Conservation (phyloP, 2,113 vertebrate genomes). For the Salminus brasiliensis region DNA sequence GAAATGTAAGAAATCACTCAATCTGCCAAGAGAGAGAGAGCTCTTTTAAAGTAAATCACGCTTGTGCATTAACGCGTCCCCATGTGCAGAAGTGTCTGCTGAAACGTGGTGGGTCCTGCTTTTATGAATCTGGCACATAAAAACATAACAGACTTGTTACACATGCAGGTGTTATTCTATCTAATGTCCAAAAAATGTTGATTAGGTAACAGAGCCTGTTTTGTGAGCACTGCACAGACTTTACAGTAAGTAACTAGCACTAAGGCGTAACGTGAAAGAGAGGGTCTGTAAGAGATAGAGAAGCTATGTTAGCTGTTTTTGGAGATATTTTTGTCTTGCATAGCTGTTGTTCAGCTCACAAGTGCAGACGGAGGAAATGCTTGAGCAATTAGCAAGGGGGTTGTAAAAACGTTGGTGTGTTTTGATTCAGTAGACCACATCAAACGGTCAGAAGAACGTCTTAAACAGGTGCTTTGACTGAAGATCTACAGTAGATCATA, state of each 20-base stretch:
- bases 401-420: constrained; percentile 19
- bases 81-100: constrained; percentile 6
- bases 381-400: constrained; percentile 29
- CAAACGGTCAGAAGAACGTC: constrained; percentile 35
- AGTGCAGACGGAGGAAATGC: constrained; percentile 30
- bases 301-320: constrained; percentile 12
- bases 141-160: constrained; percentile 39
- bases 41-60: constrained; percentile 30
- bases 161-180: constrained; percentile 55
- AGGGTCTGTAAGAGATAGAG: constrained; percentile 3
- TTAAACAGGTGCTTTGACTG: constrained; percentile 38
- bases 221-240: neutral
- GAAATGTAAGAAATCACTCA: constrained; percentile 29
- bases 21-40: constrained; percentile 37
- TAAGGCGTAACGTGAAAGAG: constrained; percentile 5
- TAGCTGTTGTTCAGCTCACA: constrained; percentile 42
- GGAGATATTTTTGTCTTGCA: constrained; percentile 46
- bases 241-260: constrained; percentile 42
- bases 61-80: constrained; percentile 14
- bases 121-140: constrained; percentile 51
- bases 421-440: constrained; percentile 52
- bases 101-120: constrained; percentile 25
- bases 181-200: constrained; percentile 56
- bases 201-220: constrained; percentile 43
- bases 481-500: constrained; percentile 19